Evolutionary conservation across 2,888 invertebrate species (phyloP), one percentile per base, ranked within the genome.

Genomic region (Caenorhabditis sp.): DNA sequence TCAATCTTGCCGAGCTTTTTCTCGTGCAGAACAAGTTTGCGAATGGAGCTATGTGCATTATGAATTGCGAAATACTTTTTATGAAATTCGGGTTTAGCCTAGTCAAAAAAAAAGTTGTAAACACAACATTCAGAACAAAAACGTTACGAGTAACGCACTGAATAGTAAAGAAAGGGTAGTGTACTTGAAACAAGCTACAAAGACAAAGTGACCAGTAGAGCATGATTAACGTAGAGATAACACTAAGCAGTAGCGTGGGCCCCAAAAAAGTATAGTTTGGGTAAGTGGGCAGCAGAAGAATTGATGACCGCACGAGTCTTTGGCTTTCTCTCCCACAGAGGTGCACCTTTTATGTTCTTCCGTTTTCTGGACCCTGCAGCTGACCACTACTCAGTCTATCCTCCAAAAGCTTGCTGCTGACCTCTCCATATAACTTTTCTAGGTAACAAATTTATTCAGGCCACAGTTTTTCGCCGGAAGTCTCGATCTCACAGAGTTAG

Each of bases 281-380:
- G 70, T 70, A 70, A 70, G 70, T 70, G 59, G 70, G 70, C 70
- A 70, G 70, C 70, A 52, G 35, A 58, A 70, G 70, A 70, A 70
- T 70, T 70, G 70, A 70, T 70, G 70, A 70, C 70, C 70, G 70
- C 70, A 70, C 41, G 70, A 52, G 52, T 53, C 50, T 50, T 68
- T 43, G 68, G 39, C 45, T 68, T 68, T 52, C 58, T n/a, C 68
- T 68, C 52, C 58, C 58, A 59, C 59, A 70, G 66, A 70, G 70
- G 70, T 70, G 70, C 59, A 53, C 70, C 70, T 70, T 70, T 70
- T 70, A 70, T 70, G 59, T 59, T 70, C 59, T 70, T 70, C 70
- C 70, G 70, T 70, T 70, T 59, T 70, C 59, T 70, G 70, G 70
- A 53, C 53, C 48, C 43, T 53, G 52, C 59, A 32, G 41, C 52